Evolutionary conservation across 2,113 vertebrate genomes (phyloP), one percentile per base, ranked within the genome.

Genomic region (Oreochromis spilurus): DNA sequence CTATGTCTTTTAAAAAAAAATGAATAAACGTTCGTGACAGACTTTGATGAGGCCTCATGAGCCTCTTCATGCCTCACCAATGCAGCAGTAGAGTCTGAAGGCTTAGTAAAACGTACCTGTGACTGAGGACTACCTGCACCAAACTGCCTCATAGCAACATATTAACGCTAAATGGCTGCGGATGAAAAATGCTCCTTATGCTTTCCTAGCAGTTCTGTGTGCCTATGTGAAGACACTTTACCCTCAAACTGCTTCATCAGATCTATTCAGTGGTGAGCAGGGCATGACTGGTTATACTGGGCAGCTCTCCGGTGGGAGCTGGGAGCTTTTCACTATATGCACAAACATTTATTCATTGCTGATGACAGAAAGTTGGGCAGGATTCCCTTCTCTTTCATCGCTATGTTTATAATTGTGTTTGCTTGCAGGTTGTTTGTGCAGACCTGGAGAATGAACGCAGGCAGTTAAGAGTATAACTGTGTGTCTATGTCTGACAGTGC

Each of bases 271-370:
- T 29, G 43, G 78, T 77, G 72, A n/a, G 45, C 14, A 81, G 86
- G 78, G 55, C 84, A 88, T 77, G 85, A 60, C 79, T 85, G 82
- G 88, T 67, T 88, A 82, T 50, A 87, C 67, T 75, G 87, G 86
- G 80, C 82, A 86, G 31, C 77, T 90, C 84, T 54, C 70, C 11
- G 4, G 24, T 84, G 79, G 88, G 55, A 87, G 79, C 4, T 60
- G 48, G 29, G 85, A 77, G 57, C 29, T 86, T 67, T 65, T 45
- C 14, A 26, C 16, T n/a, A 72, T 53, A 84, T 80, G 81, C 36
- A 26, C 50, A 58, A 77, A 31, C 40, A 43, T 48, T 53, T 53
- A 29, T 81, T 72, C 65, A 52, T 60, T 48, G 54, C 79, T 79
- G 31, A 82, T 57, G 72, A 38, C 53, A 36, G n/a, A 79, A 79